These are phyloP conservation scores for Celastrina argiolus DNA, from an alignment of 2,888 invertebrate genomes.

Conservation along the genomic window DNA sequence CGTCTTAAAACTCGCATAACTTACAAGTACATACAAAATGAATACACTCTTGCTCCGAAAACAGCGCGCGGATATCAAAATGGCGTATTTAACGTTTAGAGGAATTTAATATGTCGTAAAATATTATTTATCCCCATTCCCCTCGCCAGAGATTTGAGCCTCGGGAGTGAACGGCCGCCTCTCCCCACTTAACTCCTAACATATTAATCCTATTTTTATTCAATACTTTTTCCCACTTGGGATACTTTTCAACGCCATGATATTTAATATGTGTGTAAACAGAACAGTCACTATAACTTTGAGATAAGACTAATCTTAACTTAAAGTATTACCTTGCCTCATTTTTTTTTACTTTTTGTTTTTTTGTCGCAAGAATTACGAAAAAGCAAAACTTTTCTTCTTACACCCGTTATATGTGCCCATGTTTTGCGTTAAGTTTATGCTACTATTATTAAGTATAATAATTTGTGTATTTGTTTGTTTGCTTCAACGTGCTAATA, in stretches of 20 bases:
- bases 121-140: constrained; percentile 66
- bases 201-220: constrained; percentile 44
- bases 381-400: too few species aligned
- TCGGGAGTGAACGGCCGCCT: constrained; percentile 34
- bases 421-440: too few species aligned
- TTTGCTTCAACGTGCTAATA: too few species aligned
- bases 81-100: constrained; percentile 67
- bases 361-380: too few species aligned
- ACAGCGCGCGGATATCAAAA: constrained; percentile 56
- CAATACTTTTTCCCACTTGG: constrained; percentile 16
- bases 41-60: constrained; percentile 47
- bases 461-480: too few species aligned
- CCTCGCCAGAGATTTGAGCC: constrained; percentile 51
- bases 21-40: constrained; percentile 31
- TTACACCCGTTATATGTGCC: too few species aligned
- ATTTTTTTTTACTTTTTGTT: too few species aligned
- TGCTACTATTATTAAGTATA: too few species aligned
- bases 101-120: constrained; percentile 71
- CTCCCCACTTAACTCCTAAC: constrained; percentile 37
- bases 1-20: neutral
- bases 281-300: too few species aligned
- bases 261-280: too few species aligned
- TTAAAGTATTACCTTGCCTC: too few species aligned
- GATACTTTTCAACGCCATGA: constrained; percentile 11
- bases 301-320: too few species aligned